Evolutionary conservation across 2,888 invertebrate genomes (phyloP).

Genomic region (Monopis laevigella): DNA sequence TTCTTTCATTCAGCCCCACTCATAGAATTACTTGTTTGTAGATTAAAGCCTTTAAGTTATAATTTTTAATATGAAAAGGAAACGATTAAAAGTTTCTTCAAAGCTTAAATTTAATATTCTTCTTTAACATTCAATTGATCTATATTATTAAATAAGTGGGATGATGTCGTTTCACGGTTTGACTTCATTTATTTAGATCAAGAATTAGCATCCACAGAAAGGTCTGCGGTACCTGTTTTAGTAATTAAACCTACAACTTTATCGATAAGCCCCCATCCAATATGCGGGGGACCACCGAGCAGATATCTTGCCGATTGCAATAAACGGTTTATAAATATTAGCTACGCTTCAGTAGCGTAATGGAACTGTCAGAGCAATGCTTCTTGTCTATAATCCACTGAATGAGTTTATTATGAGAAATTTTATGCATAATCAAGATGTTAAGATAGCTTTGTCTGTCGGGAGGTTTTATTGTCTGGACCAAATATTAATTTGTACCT

Average conservation of each 20-base stretch:
- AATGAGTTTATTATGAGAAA: slow-evolving; percentile 53
- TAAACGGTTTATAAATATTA: slow-evolving; percentile 40
- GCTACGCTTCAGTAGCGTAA: slow-evolving; percentile 41
- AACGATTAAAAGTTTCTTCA: no score
- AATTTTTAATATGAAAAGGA: no score
- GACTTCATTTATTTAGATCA: slow-evolving; percentile 6
- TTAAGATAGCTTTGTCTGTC: no score
- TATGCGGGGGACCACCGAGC: slow-evolving; percentile 49
- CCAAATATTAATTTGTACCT: no score
- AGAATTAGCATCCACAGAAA: slow-evolving; percentile 8
- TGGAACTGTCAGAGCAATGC: slow-evolving; percentile 52
- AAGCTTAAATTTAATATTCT: no score
- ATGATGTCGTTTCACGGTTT: slow-evolving; percentile 10
- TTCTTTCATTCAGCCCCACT: no score
- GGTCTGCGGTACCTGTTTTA: slow-evolving; percentile 40
- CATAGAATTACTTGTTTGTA: no score
- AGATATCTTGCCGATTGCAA: slow-evolving; percentile 35
- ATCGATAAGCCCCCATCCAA: slow-evolving; percentile 53
- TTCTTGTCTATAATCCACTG: slow-evolving; percentile 46
- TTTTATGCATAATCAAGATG: slow-evolving; percentile 26
- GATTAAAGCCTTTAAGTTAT: no score
- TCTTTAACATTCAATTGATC: no score
- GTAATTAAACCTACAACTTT: slow-evolving; percentile 64
- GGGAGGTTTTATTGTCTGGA: no score
- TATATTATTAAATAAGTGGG: no score